Conservation (phyloP, 2,113 vertebrate species). For the Chlamydotis undulata region DNA sequence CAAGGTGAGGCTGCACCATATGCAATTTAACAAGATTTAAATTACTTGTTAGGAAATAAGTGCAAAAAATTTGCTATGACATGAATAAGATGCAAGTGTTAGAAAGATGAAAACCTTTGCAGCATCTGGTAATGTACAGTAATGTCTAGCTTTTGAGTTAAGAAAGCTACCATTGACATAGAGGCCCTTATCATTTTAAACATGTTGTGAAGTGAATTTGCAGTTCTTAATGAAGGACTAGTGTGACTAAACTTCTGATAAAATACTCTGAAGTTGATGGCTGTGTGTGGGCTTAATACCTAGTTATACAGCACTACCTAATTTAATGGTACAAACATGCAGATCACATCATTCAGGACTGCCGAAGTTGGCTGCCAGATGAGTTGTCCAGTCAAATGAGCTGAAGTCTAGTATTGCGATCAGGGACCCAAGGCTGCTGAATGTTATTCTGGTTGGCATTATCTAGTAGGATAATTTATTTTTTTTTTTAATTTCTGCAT, state of each 20-base stretch:
- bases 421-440: neutral
- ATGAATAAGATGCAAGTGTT: neutral
- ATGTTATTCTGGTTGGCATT: neutral
- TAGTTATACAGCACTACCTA: neutral
- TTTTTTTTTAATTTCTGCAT: neutral
- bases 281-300: neutral
- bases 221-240: neutral
- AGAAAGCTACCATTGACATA: neutral
- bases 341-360: neutral
- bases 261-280: neutral
- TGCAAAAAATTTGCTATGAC: neutral
- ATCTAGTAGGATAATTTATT: neutral
- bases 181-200: neutral
- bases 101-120: neutral
- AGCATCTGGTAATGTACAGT: neutral
- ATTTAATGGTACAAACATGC: neutral
- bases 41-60: neutral
- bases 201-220: neutral
- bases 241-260: neutral
- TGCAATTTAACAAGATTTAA: neutral
- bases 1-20: neutral
- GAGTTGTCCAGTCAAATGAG: neutral
- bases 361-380: neutral
- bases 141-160: neutral
- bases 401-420: neutral